Evolutionary conservation across 2,797 vertebrate genomes (phyloP), one percentile per base, ranked within the genome.

Genomic region (Apodemus agrarius): DNA sequence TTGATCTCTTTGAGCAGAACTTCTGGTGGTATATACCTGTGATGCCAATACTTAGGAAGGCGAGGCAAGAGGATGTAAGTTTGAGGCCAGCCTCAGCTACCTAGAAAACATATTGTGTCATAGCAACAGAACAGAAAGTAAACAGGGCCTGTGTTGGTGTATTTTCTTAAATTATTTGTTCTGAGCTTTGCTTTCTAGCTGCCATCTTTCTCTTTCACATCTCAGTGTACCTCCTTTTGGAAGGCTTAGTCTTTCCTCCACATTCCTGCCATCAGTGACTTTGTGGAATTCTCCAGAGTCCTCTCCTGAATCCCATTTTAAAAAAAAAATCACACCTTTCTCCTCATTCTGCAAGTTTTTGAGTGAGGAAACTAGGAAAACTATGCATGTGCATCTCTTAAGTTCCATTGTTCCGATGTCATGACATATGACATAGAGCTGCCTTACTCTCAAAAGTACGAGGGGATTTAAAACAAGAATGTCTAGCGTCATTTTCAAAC

Each of bases 361-460:
- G 29, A 91, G 52, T 83, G 40, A 91, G 78, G 85, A 79, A 19
- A 81, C 80, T 79, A 17, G 46, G 49, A 6, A 69, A 86, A n/a
- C 31, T 10, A 21, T 86, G 34, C 37, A 21, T 52, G 21, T 12
- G 2, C 19, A 26, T 69, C 83, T 86, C 46, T 72, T 86, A 37
- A 37, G 4, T 9, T 75, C 4, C 90, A 75, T 97, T 97, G 22
- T n/a, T 84, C 54, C 10, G 63, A 21, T 22, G 29, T 21, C 43
- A 78, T 80, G 34, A 91, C 93, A 75, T 94, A 78, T 81, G 80
- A 78, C 40, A 6, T 91, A 76, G 81, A 85, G 80, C 69, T 81
- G 17, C 43, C 79, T 90, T 59, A 61, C 83, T 83, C 26, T 34
- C 54, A 83, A 81, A 94, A 40, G n/a, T 43, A 69, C 65, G 34